These are phyloP conservation scores for Acanthurus leucopareius DNA, from an alignment of 2,797 vertebrate species.

Conservation along the genomic window DNA sequence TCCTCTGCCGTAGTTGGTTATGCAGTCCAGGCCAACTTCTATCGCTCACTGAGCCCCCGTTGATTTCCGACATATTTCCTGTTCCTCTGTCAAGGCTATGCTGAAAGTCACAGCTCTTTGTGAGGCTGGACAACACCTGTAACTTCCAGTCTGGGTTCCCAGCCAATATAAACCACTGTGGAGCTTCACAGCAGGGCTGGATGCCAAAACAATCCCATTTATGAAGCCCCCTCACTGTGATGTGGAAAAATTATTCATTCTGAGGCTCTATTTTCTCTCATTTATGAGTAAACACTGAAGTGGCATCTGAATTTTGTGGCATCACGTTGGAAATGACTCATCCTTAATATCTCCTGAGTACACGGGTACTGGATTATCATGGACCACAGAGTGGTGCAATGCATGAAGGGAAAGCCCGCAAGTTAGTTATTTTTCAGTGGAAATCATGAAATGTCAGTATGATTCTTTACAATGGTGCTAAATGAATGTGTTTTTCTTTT, in stretches of 20 bases:
- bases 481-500: not conserved
- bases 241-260: conserved; percentile 22
- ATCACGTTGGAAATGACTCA: conserved; percentile 17
- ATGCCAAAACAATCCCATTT: conserved; percentile 38
- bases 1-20: conserved; percentile 34
- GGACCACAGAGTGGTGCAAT: not conserved
- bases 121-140: conserved; percentile 68
- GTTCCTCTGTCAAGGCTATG: conserved; percentile 71
- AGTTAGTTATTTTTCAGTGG: not conserved
- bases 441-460: not conserved
- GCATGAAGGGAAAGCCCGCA: not conserved
- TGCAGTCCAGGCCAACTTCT: conserved; percentile 4
- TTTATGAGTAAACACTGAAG: conserved; percentile 8
- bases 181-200: conserved; percentile 23
- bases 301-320: conserved; percentile 16
- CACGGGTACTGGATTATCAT: not conserved
- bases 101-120: conserved; percentile 72
- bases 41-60: conserved; percentile 37
- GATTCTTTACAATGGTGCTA: not conserved
- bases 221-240: conserved; percentile 32
- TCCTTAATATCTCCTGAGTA: not conserved
- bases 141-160: conserved; percentile 64
- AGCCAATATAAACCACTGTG: conserved; percentile 52
- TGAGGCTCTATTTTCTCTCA: conserved; percentile 31
- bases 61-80: conserved; percentile 74